Percentiles rank a stretch among this genome's conserved stretches.
Evolutionary conservation across 37 sponge, comb jelly and placozoan species (phyloP).

Genomic region (Haliclona indistincta): DNA sequence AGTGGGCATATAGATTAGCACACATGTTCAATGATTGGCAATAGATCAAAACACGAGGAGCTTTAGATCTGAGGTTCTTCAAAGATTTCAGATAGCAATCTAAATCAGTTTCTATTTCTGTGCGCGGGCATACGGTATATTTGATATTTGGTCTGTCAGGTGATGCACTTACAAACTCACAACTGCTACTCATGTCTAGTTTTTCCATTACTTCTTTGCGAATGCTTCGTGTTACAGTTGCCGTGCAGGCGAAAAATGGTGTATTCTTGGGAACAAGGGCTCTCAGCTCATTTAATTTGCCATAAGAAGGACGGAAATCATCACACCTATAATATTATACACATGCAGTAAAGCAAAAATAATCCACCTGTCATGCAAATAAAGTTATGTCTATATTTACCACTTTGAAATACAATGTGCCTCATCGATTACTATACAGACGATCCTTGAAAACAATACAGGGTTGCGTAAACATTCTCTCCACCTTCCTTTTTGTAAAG

Average conservation of each 20-base stretch:
- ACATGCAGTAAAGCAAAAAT: not conserved
- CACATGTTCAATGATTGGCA: conserved; percentile 34
- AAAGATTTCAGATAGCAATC: conserved; percentile 3
- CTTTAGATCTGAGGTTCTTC: conserved; percentile 10
- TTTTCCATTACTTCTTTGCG: conserved; percentile 8
- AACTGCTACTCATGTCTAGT: conserved; percentile 18
- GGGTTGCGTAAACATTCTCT: conserved; percentile 12
- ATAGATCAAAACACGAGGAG: conserved; percentile 17
- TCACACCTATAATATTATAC: conserved; percentile 18
- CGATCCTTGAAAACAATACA: not conserved
- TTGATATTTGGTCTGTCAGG: conserved; percentile 51
- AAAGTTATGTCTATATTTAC: no score
- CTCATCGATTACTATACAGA: conserved; percentile 3
- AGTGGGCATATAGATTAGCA: conserved; percentile 22
- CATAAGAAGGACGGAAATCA: conserved; percentile 53
- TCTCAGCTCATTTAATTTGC: conserved; percentile 31
- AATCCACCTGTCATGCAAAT: no score
- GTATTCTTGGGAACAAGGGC: conserved; percentile 38
- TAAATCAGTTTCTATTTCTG: conserved; percentile 21
- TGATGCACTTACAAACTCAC: conserved; percentile 14
- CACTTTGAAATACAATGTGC: no score
- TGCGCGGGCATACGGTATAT: conserved; percentile 19
- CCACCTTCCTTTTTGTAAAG: conserved; percentile 10
- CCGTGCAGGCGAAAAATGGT: conserved; percentile 36
- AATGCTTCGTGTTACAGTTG: conserved; percentile 16